Conservation (phyloP, 2,113 vertebrate genomes). For the Mesembrinibis cayennensis region DNA sequence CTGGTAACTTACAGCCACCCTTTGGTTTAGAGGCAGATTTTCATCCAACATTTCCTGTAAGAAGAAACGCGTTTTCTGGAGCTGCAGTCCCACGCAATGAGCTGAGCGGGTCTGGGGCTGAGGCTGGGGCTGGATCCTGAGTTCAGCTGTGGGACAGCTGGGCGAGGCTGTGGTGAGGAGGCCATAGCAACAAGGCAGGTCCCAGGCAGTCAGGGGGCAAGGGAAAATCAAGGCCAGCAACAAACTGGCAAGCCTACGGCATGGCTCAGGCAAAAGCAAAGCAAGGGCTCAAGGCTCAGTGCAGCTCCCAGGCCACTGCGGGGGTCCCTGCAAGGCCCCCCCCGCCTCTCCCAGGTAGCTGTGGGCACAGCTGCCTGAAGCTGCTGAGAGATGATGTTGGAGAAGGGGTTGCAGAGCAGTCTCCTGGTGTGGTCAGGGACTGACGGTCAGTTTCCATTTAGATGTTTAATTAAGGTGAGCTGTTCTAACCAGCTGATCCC, state of each 20-base stretch:
- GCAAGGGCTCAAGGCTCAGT: neutral
- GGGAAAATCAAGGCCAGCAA: neutral
- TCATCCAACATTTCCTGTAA: neutral
- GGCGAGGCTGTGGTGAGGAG: neutral
- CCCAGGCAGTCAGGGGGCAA: accelerated
- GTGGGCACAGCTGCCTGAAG: neutral
- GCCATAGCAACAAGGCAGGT: accelerated
- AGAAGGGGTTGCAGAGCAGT: neutral
- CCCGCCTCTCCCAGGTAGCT: neutral
- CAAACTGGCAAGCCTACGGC: neutral
- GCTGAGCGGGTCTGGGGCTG: too few relatives aligned
- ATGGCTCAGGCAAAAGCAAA: neutral
- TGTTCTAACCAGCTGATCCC: neutral
- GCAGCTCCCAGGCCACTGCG: neutral
- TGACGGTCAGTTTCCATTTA: neutral
- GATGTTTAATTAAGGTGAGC: neutral
- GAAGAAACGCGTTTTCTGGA: neutral
- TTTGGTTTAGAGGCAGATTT: neutral
- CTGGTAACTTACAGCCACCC: neutral
- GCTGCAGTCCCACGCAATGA: accelerated
- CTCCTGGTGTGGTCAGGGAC: neutral
- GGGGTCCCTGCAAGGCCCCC: neutral
- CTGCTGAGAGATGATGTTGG: neutral
- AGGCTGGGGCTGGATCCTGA: neutral
- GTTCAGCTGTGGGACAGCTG: neutral